These are phyloP conservation scores for Rallus limicola DNA, from an alignment of 2,113 vertebrate genomes.

Conservation along the genomic window DNA sequence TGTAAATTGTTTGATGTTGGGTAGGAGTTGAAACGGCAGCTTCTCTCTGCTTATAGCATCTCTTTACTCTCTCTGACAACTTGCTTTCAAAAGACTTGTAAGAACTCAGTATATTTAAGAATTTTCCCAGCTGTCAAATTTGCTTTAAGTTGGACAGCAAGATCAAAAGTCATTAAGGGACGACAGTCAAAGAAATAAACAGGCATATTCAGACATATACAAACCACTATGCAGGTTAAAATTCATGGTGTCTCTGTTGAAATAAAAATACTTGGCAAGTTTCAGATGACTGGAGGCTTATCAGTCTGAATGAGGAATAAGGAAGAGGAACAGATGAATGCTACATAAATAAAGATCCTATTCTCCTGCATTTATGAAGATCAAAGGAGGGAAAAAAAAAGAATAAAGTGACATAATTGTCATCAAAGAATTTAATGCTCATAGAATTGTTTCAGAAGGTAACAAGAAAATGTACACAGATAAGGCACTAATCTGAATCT, in stretches of 20 bases:
- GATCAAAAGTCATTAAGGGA: conserved; percentile 56
- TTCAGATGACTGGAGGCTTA: neutral
- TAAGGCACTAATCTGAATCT: neutral
- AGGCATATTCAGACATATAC: neutral
- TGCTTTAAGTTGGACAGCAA: conserved; percentile 45
- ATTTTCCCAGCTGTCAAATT: conserved; percentile 50
- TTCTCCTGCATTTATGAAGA: conserved; percentile 37
- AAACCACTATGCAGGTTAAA: neutral
- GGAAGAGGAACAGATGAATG: conserved; percentile 18
- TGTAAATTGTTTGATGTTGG: conserved; percentile 52
- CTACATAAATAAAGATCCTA: conserved; percentile 24
- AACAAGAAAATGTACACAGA: neutral
- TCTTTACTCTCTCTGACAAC: conserved; percentile 45
- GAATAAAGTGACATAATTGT: conserved; percentile 11
- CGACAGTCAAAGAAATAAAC: neutral
- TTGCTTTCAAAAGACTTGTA: conserved; percentile 36
- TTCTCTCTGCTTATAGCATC: conserved; percentile 44
- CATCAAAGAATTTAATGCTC: conserved; percentile 13
- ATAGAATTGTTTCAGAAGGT: neutral
- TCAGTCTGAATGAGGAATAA: neutral
- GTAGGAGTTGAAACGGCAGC: conserved; percentile 42
- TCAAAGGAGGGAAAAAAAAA: conserved; percentile 2
- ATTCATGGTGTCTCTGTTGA: neutral
- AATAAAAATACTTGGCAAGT: neutral
- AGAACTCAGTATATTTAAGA: conserved; percentile 21